phyloP scores from a whole-genome alignment of 2,888 invertebrate genomes.

The Orthosia gracilis region DNA sequence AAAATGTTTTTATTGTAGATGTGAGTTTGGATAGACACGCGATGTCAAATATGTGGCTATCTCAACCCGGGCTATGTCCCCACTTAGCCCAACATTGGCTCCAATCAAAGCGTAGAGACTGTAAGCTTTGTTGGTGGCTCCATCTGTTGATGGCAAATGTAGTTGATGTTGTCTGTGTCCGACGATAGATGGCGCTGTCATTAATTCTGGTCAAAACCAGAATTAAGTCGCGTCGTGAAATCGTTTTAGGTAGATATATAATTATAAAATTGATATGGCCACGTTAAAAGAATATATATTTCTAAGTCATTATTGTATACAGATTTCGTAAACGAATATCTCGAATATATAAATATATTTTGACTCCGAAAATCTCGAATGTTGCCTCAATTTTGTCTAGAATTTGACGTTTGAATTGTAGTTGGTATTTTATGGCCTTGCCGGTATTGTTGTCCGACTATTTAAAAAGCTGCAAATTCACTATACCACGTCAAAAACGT shows the following conservation, averaged over 20 bases:
- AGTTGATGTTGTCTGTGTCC: conserved; percentile 58
- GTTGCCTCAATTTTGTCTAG: conserved; percentile 52
- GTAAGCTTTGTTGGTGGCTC: conserved; percentile 41
- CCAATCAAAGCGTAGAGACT: conserved; percentile 25
- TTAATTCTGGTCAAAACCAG: conserved; percentile 34
- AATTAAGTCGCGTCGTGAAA: conserved; percentile 41
- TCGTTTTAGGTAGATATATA: conserved; percentile 45
- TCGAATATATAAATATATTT: conserved; percentile 55
- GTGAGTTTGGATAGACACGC: neutral
- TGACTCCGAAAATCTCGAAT: conserved; percentile 39
- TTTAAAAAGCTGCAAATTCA: neutral
- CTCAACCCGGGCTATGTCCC: neutral
- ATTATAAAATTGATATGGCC: conserved; percentile 51
- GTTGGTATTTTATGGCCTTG: conserved; percentile 22
- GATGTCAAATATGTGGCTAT: neutral
- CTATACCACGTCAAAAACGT: neutral
- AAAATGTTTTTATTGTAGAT: conserved; percentile 25
- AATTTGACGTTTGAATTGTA: conserved; percentile 17
- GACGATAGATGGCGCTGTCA: conserved; percentile 52
- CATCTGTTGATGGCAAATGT: conserved; percentile 50
- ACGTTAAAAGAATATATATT: conserved; percentile 48
- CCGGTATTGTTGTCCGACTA: conserved; percentile 1
- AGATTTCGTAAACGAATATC: conserved; percentile 59
- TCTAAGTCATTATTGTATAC: conserved; percentile 60
- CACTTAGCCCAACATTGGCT: conserved; percentile 36